Base-by-base conservation (phyloP, 1,140 invertebrate species). In the Megalonaias nervosa region DNA sequence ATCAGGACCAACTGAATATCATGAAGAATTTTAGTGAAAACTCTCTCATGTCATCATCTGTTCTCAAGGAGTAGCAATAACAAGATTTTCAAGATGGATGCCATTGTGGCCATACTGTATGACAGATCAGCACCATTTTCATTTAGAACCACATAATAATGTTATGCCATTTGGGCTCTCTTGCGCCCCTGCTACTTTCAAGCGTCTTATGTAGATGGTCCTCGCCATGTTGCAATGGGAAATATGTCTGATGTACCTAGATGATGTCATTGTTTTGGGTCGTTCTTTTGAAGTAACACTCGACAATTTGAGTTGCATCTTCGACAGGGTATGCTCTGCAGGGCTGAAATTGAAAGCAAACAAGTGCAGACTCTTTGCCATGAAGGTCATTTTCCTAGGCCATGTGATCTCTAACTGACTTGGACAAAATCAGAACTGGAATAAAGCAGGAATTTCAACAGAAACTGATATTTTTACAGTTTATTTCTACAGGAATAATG, bases 391-490 rank as follows among this genome's bases (percentile, higher is more conserved):
- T 15, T 73, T 55, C 58, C 48, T 73, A 11, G 61, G 71, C 26
- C 65, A 73, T 23, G 26, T 72, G 11, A 66, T 73, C 5, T 56
- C 38, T 11, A 48, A 59, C 69, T 14, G 76, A 78, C 60, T 75
- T 72, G 16, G 67, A 80, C 6, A 90, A 90, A 74, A 68, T 86
- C 58, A n/a, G 62, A 48, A 48, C 74, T n/a, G 21, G 64, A 74
- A 21, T 64, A 85, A 12, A 85, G 80, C 88, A 48, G 11, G 38
- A 48, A 11, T 48, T 48, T 48, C 38, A 48, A 48, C 9, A 48
- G 38, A 85, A 15, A 68, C 89, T 4, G 48, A 71, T 68, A 60
- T 77, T 19, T 88, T 90, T 66, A 38, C 88, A 19, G 85, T 84
- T n/a, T 68, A 87, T 23, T 80, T 77, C 69, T 86, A 86, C 73